phyloP scores from a whole-genome alignment of 92 coral and sea anemone species.

The Metridium senile region DNA sequence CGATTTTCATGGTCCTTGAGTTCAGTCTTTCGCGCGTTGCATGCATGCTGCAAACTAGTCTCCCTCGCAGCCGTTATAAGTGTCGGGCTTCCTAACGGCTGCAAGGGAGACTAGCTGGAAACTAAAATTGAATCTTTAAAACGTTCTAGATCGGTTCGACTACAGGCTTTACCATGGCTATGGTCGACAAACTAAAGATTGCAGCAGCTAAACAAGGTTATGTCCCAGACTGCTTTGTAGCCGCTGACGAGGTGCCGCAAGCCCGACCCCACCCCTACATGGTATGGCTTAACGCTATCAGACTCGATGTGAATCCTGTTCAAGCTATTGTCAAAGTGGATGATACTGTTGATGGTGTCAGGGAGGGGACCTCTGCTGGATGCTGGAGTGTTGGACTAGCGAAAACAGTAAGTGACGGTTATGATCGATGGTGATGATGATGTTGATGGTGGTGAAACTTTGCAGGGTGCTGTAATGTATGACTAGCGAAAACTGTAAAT shows the following conservation, averaged over 20 bases:
- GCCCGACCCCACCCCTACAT: slow-evolving; percentile 98
- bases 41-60: too few species aligned
- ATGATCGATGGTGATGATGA: background rate
- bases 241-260: slow-evolving; percentile 99
- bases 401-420: slow-evolving; percentile 85
- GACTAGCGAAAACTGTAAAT: background rate
- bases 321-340: slow-evolving; percentile 97
- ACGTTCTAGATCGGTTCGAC: slow-evolving; percentile 80
- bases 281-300: slow-evolving; percentile 97
- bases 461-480: background rate
- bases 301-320: slow-evolving; percentile 87
- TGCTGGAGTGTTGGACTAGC: slow-evolving; percentile 99
- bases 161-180: slow-evolving; percentile 90
- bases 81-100: background rate
- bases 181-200: slow-evolving; percentile 80
- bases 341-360: slow-evolving; percentile 96
- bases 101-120: background rate
- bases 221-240: slow-evolving; percentile 93
- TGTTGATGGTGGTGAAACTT: background rate
- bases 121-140: background rate
- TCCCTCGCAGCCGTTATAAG: too few species aligned
- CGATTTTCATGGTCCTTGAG: too few species aligned
- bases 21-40: too few species aligned
- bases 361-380: slow-evolving; percentile 97
- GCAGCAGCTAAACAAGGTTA: slow-evolving; percentile 90